Conservation (phyloP, 2,113 vertebrate species). For the Bubalus kerabau region DNA sequence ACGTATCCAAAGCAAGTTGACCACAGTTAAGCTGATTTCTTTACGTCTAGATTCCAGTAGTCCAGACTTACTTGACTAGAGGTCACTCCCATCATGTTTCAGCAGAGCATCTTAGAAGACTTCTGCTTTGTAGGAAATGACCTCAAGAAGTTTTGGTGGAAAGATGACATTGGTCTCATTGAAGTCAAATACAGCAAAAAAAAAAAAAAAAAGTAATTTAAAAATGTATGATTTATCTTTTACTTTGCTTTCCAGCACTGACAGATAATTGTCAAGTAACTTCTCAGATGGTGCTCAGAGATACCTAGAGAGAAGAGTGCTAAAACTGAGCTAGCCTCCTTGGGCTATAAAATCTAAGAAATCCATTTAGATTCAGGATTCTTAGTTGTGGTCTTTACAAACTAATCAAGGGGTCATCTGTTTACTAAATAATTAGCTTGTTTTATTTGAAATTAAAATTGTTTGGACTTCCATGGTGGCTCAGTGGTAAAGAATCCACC, state of each 20-base stretch:
- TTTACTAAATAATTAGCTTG: constrained; percentile 52
- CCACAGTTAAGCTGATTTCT: neutral
- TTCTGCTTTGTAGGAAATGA: neutral
- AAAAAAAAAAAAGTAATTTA: neutral
- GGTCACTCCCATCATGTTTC: fast-evolving
- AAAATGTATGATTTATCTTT: neutral
- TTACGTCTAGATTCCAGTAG: neutral
- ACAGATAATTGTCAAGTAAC: neutral
- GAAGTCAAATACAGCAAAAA: neutral
- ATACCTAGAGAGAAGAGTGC: neutral
- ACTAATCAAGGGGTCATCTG: neutral
- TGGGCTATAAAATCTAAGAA: neutral
- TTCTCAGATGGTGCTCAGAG: neutral
- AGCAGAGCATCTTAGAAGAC: neutral
- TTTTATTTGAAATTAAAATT: constrained; percentile 38
- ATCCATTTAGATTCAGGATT: neutral
- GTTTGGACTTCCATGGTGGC: neutral
- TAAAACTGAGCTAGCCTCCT: neutral
- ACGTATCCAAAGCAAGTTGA: neutral
- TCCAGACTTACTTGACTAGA: neutral
- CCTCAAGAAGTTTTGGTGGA: neutral
- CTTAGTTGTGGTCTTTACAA: neutral
- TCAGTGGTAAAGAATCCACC: neutral
- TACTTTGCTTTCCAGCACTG: neutral
- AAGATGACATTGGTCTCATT: neutral